A percentile compares a stretch with the other conserved stretches of the same genome.
Conservation (phyloP, 1,140 invertebrate genomes). For the Ctenoplectra terminalis region DNA sequence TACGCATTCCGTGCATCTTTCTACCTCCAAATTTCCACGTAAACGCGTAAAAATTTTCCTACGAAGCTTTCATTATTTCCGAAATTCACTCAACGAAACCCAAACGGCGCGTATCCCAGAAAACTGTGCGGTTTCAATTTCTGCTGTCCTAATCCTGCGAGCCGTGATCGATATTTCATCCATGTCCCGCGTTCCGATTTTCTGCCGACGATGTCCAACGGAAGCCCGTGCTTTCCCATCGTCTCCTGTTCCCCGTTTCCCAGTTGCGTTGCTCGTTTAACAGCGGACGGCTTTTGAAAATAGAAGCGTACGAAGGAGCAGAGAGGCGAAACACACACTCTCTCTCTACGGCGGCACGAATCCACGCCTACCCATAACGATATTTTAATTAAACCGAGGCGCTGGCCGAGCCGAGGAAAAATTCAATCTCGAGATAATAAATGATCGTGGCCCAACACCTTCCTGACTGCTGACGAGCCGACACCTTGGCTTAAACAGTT, state of each 20-base stretch:
- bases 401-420: slow-evolving; percentile 79
- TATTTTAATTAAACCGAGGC: slow-evolving; percentile 83
- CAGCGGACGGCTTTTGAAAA: slow-evolving; percentile 60
- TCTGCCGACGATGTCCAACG: slow-evolving; percentile 32
- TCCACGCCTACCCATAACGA: slow-evolving; percentile 84
- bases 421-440: slow-evolving; percentile 84
- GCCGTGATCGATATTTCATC: not conserved
- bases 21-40: too few species aligned
- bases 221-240: slow-evolving; percentile 56
- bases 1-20: too few species aligned
- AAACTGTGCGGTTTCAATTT: not conserved
- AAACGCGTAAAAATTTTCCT: too few species aligned
- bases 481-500: slow-evolving; percentile 80
- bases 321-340: slow-evolving; percentile 72
- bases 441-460: slow-evolving; percentile 83
- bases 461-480: slow-evolving; percentile 80
- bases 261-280: slow-evolving; percentile 26
- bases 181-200: not conserved
- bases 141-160: not conserved
- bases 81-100: not conserved
- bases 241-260: slow-evolving; percentile 11
- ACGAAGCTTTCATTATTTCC: not conserved
- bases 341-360: slow-evolving; percentile 79
- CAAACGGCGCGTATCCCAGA: not conserved
- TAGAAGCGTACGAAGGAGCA: slow-evolving; percentile 54